Evolutionary conservation across 1,140 invertebrate species (phyloP), one percentile per base, ranked within the genome.

Genomic region (Chironomus tepperi): DNA sequence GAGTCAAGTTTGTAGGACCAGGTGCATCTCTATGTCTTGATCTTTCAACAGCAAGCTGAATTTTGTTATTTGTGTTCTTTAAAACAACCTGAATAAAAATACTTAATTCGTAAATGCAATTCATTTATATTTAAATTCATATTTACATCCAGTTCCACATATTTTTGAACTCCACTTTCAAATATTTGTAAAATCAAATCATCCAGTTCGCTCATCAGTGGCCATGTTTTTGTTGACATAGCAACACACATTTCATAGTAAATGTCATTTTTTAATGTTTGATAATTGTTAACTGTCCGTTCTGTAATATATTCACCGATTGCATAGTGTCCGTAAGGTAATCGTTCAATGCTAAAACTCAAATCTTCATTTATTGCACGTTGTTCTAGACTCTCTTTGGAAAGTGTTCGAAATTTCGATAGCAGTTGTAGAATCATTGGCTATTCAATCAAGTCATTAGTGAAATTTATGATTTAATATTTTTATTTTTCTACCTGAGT

Each of bases 221-320:
- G 80, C 10, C 86, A 87, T 79, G 82, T 87, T 77, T 87, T 88
- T n/a, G 83, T 80, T 75, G 84, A 75, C 85, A 87, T 86, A 9
- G 85, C 77, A 16, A 87, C 83, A 77, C 84, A 85, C 73, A 86
- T 81, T 76, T 87, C 86, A 79, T 83, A 87, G 76, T 87, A 87
- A 74, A 87, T 83, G 78, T 87, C 84, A 76, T 87, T 82, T 43
- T 81, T 76, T 85, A 88, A 87, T 43, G 86, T 76, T 72, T 84
- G 84, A 73, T 84, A 83, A 75, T 84, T 80, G 47, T 81, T 76
- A 3, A 85, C 79, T 7, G 83, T 82, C 74, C 87, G 83, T 75
- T 84, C 81, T 3, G 83, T 84, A 70, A 88, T 83, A 75, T 87
- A 88, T 16, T 84, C 83, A 34, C 86, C 86, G 76, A 87, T 84